Evolutionary conservation across 1,140 invertebrate species (phyloP).

Genomic region (Dysdera silvatica): DNA sequence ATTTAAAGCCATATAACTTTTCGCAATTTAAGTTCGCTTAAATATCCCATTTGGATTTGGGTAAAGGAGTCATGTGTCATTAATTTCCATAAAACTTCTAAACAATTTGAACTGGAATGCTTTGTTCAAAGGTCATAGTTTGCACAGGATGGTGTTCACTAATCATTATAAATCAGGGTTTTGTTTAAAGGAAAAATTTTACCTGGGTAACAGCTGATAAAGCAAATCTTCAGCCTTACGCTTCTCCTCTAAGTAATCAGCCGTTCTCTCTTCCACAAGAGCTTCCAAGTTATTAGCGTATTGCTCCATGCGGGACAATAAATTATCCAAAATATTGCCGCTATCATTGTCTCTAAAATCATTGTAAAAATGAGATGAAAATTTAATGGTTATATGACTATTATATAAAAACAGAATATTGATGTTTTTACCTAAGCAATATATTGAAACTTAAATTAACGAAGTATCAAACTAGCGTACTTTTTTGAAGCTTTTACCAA

Average conservation of each 20-base stretch:
- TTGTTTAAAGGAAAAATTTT: background rate
- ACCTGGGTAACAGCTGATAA: constrained; percentile 83
- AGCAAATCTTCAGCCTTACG: constrained; percentile 85
- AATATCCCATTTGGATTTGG: constrained; percentile 74
- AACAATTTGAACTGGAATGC: constrained; percentile 55
- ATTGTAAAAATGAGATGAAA: no score
- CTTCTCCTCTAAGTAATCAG: constrained; percentile 79
- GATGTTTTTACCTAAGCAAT: no score
- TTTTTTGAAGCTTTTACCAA: no score
- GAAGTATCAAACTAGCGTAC: no score
- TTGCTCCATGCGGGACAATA: constrained; percentile 84
- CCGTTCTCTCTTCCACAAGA: constrained; percentile 77
- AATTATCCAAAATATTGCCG: constrained; percentile 85
- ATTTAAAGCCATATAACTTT: no score
- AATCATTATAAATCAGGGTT: background rate
- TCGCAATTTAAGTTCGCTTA: no score
- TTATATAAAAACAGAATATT: no score
- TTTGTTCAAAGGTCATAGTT: constrained; percentile 74
- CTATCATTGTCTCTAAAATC: constrained; percentile 27
- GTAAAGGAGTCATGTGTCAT: constrained; percentile 72
- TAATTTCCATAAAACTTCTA: background rate
- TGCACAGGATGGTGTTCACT: constrained; percentile 39
- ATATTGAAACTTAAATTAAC: no score
- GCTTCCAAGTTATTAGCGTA: constrained; percentile 89
- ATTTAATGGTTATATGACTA: no score